Conservation (phyloP, 2,888 invertebrate genomes). For the Agonopterix alstromeriana region DNA sequence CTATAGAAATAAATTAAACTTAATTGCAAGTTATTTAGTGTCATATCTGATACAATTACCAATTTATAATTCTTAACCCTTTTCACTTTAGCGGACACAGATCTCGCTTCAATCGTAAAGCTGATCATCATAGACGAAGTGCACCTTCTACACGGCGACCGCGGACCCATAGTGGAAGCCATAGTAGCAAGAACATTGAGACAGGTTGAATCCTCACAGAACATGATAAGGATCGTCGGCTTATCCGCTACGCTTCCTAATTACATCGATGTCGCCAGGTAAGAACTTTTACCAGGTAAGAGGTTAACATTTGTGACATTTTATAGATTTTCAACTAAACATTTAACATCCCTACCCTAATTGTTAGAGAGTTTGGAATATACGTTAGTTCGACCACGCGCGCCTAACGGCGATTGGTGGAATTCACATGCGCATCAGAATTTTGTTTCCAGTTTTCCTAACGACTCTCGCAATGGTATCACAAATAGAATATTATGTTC, state of each 20-base stretch:
- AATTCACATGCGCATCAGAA: too few species aligned
- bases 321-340: too few species aligned
- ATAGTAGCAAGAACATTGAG: conserved; percentile 96
- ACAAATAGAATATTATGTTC: too few species aligned
- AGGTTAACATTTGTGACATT: neutral
- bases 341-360: too few species aligned
- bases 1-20: too few species aligned
- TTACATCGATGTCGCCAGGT: conserved; percentile 94
- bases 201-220: conserved; percentile 92
- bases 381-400: too few species aligned
- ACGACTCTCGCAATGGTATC: too few species aligned
- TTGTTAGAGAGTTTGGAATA: too few species aligned
- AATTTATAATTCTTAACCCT: conserved; percentile 8
- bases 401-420: too few species aligned
- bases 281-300: neutral
- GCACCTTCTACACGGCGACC: conserved; percentile 96
- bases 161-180: conserved; percentile 98
- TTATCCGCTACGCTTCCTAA: conserved; percentile 98
- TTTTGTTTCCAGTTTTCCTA: too few species aligned
- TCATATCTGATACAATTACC: too few species aligned
- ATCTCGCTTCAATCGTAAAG: conserved; percentile 92
- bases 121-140: conserved; percentile 98
- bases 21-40: too few species aligned
- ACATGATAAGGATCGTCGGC: conserved; percentile 98
- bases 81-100: conserved; percentile 82